A percentile compares a stretch with the other conserved stretches of the same genome.
phyloP scores from a whole-genome alignment of 1,140 invertebrate genomes.

The Pachyrhynchus sulphureomaculatus region DNA sequence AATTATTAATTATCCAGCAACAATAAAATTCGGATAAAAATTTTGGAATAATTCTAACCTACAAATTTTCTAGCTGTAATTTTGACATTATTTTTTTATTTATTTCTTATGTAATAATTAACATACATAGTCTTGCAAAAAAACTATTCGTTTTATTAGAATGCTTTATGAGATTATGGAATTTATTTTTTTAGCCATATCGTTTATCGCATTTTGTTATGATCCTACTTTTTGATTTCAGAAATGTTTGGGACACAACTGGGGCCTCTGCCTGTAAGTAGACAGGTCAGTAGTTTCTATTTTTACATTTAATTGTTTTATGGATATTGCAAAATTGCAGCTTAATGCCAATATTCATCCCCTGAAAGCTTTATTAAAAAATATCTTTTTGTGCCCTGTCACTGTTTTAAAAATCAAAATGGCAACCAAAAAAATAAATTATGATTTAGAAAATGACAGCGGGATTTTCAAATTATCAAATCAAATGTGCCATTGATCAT shows the following conservation, averaged over 20 bases:
- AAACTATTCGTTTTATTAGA: neutral
- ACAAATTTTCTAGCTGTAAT: neutral
- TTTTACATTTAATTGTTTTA: conserved; percentile 79
- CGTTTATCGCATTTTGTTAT: neutral
- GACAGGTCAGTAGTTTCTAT: neutral
- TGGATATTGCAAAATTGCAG: conserved; percentile 59
- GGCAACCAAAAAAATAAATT: no score
- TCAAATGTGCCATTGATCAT: no score
- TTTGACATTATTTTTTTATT: neutral
- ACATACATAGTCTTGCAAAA: neutral
- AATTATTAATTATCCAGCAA: no score
- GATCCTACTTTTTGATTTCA: neutral
- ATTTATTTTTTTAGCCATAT: neutral
- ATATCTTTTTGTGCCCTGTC: no score
- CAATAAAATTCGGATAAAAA: no score
- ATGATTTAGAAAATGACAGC: no score
- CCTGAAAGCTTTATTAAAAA: no score
- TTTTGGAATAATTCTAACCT: neutral
- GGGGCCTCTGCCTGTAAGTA: conserved; percentile 30
- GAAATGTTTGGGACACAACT: conserved; percentile 28
- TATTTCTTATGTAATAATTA: conserved; percentile 1
- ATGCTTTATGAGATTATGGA: neutral
- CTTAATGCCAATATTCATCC: conserved; percentile 49
- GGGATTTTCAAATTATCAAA: no score
- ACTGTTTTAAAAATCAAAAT: no score